Base-by-base conservation (phyloP, 2,888 invertebrate species). In the Pammene fasciana region DNA sequence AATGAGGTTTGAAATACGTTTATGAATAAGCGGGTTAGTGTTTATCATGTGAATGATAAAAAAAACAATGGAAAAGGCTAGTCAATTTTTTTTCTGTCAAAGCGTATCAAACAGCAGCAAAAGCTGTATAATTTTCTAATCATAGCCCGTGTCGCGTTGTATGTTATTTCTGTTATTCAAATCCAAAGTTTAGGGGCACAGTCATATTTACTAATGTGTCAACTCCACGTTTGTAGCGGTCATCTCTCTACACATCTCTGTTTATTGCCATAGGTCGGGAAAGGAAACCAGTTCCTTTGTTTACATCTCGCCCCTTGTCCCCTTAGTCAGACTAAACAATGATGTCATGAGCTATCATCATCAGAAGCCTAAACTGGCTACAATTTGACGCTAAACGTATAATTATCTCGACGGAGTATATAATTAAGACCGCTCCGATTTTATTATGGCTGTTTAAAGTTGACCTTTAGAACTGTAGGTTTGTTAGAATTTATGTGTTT, bases 291-390 rank as follows among this genome's bases (percentile, higher is more conserved):
- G 70, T 70, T 48, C 38, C 48, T 60, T 70, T 70, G 70, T 65
- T 70, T 70, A 65, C 55, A 38, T 59, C 43, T 65, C 54, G 65
- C 65, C 70, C 67, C 71, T 74, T 73, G 71, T 70, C 70, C 70
- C 75, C 78, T 75, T 74, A 75, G 74, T 68, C 70, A 80, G 85
- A 84, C 86, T 85, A 86, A 88, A 84, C 82, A 85, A 55, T 76
- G 79, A 80, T 78, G 82, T 83, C 84, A 85, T 59, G 9, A 64
- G 73, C 70, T 75, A 74, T 72, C 73, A 26, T 1, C 26, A 4
- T 26, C 26, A 56, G 77, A 76, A 78, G 78, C 78, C 75, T 74
- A 78, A 76, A 76, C 73, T 75, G 75, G 75, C 74, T 74, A 76
- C 72, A 75, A 71, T 68, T 70, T 74, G 56, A 62, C 52, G 56